A percentile compares a stretch with the other conserved stretches of the same genome.
Evolutionary conservation across 2,888 invertebrate genomes (phyloP).

Genomic region (Morinoia aosen): DNA sequence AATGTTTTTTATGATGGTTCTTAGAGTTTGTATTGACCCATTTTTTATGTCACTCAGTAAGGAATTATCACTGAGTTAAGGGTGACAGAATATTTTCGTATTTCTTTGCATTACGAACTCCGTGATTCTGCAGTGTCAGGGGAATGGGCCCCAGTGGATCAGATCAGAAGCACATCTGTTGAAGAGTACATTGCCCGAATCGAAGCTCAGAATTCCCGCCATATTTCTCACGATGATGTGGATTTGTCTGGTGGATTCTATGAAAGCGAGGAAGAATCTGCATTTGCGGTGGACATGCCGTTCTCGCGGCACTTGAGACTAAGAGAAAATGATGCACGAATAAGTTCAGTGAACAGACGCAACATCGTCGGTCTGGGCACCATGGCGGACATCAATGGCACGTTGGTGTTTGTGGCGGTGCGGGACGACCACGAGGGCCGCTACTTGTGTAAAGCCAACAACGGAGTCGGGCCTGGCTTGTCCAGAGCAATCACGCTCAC

Average conservation of each 20-base stretch:
- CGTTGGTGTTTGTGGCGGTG: conserved; percentile 58
- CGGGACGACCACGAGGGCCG: conserved; percentile 62
- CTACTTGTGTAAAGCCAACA: conserved; percentile 66
- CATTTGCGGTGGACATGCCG: not conserved
- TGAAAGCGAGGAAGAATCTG: not conserved
- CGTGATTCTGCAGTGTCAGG: not conserved
- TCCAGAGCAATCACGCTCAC: conserved; percentile 62
- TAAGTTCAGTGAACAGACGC: not conserved
- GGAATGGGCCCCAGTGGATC: conserved; percentile 44
- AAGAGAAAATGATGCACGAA: not conserved
- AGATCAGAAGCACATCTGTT: not conserved
- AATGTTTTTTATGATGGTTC: too few relatives aligned
- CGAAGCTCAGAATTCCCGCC: not conserved
- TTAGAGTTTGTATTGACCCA: not conserved
- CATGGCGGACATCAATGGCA: conserved; percentile 41
- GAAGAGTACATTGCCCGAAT: conserved; percentile 23
- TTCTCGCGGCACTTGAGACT: not conserved
- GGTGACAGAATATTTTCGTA: not conserved
- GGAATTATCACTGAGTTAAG: too few relatives aligned
- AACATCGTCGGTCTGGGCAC: not conserved
- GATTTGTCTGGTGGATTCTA: not conserved
- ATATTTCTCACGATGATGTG: not conserved
- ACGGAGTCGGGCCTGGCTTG: conserved; percentile 61
- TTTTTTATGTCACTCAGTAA: not conserved
- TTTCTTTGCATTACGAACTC: not conserved